Base-by-base conservation (phyloP, 2,797 vertebrate genomes). In the Psittacula echo region DNA sequence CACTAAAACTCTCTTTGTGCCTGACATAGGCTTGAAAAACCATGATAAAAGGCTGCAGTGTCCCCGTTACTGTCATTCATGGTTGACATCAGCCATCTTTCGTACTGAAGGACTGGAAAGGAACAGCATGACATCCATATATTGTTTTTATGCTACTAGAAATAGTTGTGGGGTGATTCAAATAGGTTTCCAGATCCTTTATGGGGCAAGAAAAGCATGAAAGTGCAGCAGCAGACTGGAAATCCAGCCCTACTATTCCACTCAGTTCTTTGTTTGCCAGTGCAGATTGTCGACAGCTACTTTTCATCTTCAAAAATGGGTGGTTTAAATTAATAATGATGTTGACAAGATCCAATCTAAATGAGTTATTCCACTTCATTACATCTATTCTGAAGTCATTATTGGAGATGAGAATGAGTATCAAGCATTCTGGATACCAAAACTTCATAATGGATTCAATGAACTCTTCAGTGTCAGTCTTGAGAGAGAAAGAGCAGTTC, bases 331-430 rank as follows among this genome's bases (percentile, higher is more conserved):
- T 86, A 95, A 87, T 92, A 83, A 91, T 72, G 21, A 70, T 83
- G 87, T 62, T 86, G 73, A 94, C 73, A 89, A 85, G 82, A 78
- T 75, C 61, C 45, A 91, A 60, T 75, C 75, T 78, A 92, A 89
- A 89, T 64, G 4, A 92, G 56, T 93, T 95, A 94, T 91, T 89
- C 72, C 72, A 91, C 85, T 85, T 93, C 82, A 94, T 91, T 94
- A 85, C 66, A 71, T 61, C 84, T 62, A 83, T 74, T 87, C 30
- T 58, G 44, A 91, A 87, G 85, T 83, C 44, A 90, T 77, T 89
- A 95, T 51, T 7, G 8, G 42, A 94, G 91, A 94, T 75, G 72
- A 79, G 60, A 82, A 91, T 30, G 62, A 77, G 82, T 92, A 81
- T 60, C 65, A 65, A 80, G 83, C 54, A 47, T 88, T 95, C 45